Conservation (phyloP, 2,888 invertebrate genomes). For the Melieria crassipennis region DNA sequence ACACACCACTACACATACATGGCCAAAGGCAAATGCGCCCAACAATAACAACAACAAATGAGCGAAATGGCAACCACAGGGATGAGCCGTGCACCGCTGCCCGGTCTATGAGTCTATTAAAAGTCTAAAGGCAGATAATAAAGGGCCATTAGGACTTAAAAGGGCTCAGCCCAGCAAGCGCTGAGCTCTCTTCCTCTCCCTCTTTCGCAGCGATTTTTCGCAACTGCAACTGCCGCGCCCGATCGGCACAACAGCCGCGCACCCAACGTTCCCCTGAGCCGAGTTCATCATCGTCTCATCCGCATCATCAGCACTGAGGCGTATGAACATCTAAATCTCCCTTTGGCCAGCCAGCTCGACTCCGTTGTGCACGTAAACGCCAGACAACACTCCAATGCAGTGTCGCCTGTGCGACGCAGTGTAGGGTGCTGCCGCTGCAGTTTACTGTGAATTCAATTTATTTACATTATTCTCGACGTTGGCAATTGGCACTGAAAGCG, state of each 20-base stretch:
- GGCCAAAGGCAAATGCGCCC: constrained; percentile 16
- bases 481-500: constrained; percentile 45
- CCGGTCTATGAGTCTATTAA: constrained; percentile 62
- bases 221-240: constrained; percentile 11
- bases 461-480: constrained; percentile 41
- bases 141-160: constrained; percentile 65
- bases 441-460: constrained; percentile 50
- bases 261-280: constrained; percentile 21
- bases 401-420: too few species aligned
- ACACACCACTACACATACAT: constrained; percentile 37
- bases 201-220: neutral
- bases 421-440: neutral
- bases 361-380: too few species aligned
- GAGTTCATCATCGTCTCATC: constrained; percentile 45
- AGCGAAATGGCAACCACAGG: constrained; percentile 33
- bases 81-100: constrained; percentile 34
- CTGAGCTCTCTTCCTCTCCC: constrained; percentile 20
- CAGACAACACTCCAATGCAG: too few species aligned
- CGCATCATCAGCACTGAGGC: constrained; percentile 54
- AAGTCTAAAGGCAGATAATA: constrained; percentile 66
- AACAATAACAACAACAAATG: constrained; percentile 1
- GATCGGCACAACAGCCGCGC: constrained; percentile 10
- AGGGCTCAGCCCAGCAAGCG: constrained; percentile 59
- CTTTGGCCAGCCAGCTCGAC: too few species aligned
- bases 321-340: constrained; percentile 59